These are phyloP conservation scores for Azorinus chamasolen DNA, from an alignment of 2,888 invertebrate genomes.

Conservation along the genomic window DNA sequence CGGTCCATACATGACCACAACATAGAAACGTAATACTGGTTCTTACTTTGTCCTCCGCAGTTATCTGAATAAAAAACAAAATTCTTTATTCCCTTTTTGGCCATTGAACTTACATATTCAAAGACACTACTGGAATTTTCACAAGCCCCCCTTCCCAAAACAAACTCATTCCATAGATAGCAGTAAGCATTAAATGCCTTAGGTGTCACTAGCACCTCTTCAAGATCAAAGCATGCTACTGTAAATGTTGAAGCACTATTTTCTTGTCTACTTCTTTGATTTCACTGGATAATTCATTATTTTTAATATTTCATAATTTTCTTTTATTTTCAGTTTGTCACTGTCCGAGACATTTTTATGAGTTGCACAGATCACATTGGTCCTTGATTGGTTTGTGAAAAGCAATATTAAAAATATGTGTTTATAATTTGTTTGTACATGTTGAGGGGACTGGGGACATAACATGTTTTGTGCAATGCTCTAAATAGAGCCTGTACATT, in stretches of 20 bases:
- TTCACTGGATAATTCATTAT: slow-evolving; percentile 29
- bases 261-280: slow-evolving; percentile 45
- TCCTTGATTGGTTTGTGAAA: slow-evolving; percentile 42
- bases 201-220: slow-evolving; percentile 54
- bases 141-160: slow-evolving; percentile 50
- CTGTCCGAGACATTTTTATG: slow-evolving; percentile 14
- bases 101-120: slow-evolving; percentile 19
- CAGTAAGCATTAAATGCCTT: slow-evolving; percentile 51
- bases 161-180: slow-evolving; percentile 52
- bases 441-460: background rate
- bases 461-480: slow-evolving; percentile 19
- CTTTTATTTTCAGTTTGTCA: slow-evolving; percentile 19
- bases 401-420: background rate
- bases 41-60: slow-evolving; percentile 16
- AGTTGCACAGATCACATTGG: slow-evolving; percentile 32
- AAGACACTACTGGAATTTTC: slow-evolving; percentile 41
- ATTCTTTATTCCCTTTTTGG: slow-evolving; percentile 31
- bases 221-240: slow-evolving; percentile 57
- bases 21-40: slow-evolving; percentile 6
- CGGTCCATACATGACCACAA: no score
- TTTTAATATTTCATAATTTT: slow-evolving; percentile 41
- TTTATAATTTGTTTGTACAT: no score
- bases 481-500: slow-evolving; percentile 37
- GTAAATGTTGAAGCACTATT: slow-evolving; percentile 14
- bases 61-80: slow-evolving; percentile 39